Evolutionary conservation across 2,888 invertebrate genomes (phyloP).

Genomic region (Ditula angustiorana): DNA sequence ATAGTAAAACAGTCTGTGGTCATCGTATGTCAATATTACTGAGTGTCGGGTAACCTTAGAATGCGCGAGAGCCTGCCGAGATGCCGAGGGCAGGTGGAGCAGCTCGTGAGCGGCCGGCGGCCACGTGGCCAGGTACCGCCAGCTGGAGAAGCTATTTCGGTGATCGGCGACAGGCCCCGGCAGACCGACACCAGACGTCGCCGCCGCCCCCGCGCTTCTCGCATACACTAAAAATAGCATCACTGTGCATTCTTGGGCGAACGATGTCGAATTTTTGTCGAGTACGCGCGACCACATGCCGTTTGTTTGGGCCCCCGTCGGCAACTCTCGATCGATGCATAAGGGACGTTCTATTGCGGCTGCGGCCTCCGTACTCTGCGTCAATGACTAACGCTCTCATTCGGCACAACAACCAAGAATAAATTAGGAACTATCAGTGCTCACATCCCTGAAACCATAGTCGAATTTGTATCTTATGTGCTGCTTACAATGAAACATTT

Average conservation of each 20-base stretch:
- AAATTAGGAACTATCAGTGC: constrained; percentile 16
- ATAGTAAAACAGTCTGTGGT: too few species aligned
- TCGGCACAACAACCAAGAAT: constrained; percentile 20
- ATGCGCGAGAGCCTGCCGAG: constrained; percentile 1
- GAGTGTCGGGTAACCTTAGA: not conserved
- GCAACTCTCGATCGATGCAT: constrained; percentile 50
- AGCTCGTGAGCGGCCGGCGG: constrained; percentile 48
- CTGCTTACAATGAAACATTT: not conserved
- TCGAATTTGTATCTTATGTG: not conserved
- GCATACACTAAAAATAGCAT: constrained; percentile 80
- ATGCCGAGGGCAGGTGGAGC: constrained; percentile 56
- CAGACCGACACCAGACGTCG: constrained; percentile 86
- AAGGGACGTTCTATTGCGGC: constrained; percentile 34
- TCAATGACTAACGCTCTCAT: constrained; percentile 27
- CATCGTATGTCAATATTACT: not conserved
- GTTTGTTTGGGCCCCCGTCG: constrained; percentile 79
- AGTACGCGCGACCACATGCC: constrained; percentile 84
- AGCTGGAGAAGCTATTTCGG: constrained; percentile 84
- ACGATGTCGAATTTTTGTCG: constrained; percentile 85
- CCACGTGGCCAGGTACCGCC: constrained; percentile 83
- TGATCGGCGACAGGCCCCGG: constrained; percentile 87
- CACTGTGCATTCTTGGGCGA: constrained; percentile 85
- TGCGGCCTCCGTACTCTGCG: constrained; percentile 31
- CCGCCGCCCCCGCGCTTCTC: constrained; percentile 85
- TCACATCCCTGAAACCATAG: not conserved